Evolutionary conservation across 2,113 vertebrate genomes (phyloP).

Genomic region (Rhizomys pruinosus): DNA sequence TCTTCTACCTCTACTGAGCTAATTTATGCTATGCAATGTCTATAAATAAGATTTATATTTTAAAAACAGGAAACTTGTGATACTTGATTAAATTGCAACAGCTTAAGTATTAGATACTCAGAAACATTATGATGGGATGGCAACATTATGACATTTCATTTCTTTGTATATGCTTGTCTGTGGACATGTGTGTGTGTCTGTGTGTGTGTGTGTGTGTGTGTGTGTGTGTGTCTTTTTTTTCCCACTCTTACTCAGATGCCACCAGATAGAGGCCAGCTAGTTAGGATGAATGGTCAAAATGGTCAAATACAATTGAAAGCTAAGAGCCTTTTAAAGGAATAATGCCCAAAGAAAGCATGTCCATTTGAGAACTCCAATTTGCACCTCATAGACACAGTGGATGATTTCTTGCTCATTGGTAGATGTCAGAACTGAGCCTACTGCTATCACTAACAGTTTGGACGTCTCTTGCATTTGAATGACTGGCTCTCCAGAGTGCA

Average conservation of each 20-base stretch:
- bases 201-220: background rate
- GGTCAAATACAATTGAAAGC: slow-evolving; percentile 41
- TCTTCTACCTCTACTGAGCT: background rate
- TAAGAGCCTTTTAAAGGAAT: slow-evolving; percentile 46
- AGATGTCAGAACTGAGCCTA: background rate
- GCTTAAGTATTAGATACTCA: slow-evolving; percentile 22
- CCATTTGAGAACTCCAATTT: slow-evolving; percentile 46
- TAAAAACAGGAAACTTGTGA: slow-evolving; percentile 44
- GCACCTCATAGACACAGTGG: background rate
- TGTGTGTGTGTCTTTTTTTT: no score
- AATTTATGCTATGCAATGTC: background rate
- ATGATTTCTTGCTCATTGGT: slow-evolving; percentile 46
- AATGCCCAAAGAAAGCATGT: slow-evolving; percentile 1
- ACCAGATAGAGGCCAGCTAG: background rate
- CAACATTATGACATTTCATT: slow-evolving; percentile 29
- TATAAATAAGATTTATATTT: slow-evolving; percentile 55
- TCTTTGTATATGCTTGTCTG: background rate
- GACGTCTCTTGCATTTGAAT: slow-evolving; percentile 50
- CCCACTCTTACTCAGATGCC: background rate
- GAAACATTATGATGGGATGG: background rate
- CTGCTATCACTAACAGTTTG: slow-evolving; percentile 45
- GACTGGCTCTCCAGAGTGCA: slow-evolving; percentile 11
- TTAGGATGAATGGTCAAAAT: slow-evolving; percentile 60
- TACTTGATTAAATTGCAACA: slow-evolving; percentile 22
- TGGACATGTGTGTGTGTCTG: background rate